Base-by-base conservation (phyloP, 2,888 invertebrate genomes). In the Invenusta paracnida region DNA sequence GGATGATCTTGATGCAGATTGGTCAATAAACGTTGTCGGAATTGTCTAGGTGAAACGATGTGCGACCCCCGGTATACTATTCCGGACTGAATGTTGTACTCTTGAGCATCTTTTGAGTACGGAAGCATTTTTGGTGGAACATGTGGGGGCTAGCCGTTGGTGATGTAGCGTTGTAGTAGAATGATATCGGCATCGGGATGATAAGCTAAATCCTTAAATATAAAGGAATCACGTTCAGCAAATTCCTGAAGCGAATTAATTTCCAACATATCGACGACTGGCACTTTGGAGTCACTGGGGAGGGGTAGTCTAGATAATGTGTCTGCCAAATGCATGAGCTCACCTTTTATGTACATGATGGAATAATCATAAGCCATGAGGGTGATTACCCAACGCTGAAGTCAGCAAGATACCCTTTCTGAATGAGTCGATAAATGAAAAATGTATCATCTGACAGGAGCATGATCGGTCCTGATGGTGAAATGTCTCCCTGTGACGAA, bases 401-500 rank as follows among this genome's bases (percentile, higher is more conserved):
- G 87, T 13, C 89, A 87, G 31, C 86, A 87, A 11, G 88, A 89
- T 2, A 88, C 86, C 30, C 86, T 85, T 2, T 87, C 79, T 0
- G 88, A 87, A 13, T 89, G 1, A 23, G 25, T 85, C 89, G 89
- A 88, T 82, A 87, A 85, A 81, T 88, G 87, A 86, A 91, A 90
- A 83, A 91, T 90, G n/a, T 88, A 81, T 29, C n/a, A n/a, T n/a
- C 88, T 90, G 0, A 92, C 86, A 0, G 91, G 91, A 85, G 90
- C 88, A 86, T 91, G 90, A 86, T 91, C 91, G 0, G 90, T 90
- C 17, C 88, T 81, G 27, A 91, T 87, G 0, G 90, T 90, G 86
- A 92, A 92, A 25, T 88, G 87, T 23, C 89, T 88, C 0, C 90
- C 91, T 81, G 87, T 89, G 0, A 92, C 66, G 86, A 89, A 91